phyloP scores from a whole-genome alignment of 2,888 invertebrate species.

The Polydrusus tereticollis region DNA sequence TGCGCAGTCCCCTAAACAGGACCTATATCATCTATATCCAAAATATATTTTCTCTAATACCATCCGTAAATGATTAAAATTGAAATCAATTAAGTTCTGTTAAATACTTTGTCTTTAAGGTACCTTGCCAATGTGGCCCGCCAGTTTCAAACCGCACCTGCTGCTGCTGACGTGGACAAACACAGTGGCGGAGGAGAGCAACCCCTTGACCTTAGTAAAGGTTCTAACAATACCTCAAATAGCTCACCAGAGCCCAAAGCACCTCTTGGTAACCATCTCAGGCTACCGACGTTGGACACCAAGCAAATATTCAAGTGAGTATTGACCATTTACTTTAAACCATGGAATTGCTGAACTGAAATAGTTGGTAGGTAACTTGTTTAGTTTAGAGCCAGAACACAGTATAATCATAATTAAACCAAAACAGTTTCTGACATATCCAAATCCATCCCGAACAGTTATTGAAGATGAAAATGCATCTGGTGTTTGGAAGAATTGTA shows the following conservation, averaged over 20 bases:
- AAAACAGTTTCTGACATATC: no score
- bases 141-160: constrained; percentile 65
- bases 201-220: constrained; percentile 88
- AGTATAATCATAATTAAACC: no score
- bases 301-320: constrained; percentile 81
- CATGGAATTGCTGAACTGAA: no score
- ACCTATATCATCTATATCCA: no score
- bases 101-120: constrained; percentile 56
- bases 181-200: constrained; percentile 72
- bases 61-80: not conserved
- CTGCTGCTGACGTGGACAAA: constrained; percentile 50
- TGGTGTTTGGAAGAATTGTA: no score
- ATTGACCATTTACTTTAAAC: not conserved
- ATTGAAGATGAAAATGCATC: no score
- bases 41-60: no score
- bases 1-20: no score
- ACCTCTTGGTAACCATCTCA: constrained; percentile 61
- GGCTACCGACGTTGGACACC: constrained; percentile 67
- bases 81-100: not conserved
- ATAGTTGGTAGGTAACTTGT: no score
- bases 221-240: constrained; percentile 65
- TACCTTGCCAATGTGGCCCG: constrained; percentile 69
- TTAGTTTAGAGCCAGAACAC: no score
- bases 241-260: constrained; percentile 55
- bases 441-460: no score